Conservation (phyloP, 2,888 invertebrate genomes). For the Morinoia aosen region DNA sequence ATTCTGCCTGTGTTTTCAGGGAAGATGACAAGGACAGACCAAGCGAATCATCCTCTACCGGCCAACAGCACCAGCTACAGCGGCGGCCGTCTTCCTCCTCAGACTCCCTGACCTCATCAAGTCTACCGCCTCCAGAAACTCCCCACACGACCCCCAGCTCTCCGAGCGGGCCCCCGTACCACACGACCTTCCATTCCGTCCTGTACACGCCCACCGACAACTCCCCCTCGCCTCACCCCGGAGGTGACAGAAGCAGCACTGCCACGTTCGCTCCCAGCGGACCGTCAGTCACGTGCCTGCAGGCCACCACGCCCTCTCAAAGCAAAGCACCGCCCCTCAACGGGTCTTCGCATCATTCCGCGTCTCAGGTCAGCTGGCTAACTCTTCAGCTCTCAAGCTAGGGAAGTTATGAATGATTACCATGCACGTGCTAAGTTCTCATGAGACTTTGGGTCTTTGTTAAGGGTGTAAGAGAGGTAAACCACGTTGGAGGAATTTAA, state of each 20-base stretch:
- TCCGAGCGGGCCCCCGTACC: background rate
- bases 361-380: background rate
- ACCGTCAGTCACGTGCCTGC: background rate
- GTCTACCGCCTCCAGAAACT: background rate
- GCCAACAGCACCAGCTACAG: slow-evolving; percentile 55
- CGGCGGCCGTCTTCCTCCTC: slow-evolving; percentile 66
- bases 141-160: slow-evolving; percentile 21
- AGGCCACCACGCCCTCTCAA: background rate
- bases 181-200: background rate
- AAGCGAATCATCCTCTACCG: slow-evolving; percentile 57
- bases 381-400: background rate
- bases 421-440: background rate
- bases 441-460: background rate
- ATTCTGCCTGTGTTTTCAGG: slow-evolving; percentile 27
- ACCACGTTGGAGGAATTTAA: no score
- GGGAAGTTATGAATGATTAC: no score
- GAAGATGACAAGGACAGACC: slow-evolving; percentile 67
- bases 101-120: slow-evolving; percentile 60
- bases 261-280: background rate
- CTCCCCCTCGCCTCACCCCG: background rate
- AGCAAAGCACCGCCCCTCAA: slow-evolving; percentile 5
- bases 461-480: no score
- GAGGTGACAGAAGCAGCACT: background rate
- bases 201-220: background rate
- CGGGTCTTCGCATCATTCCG: background rate